Evolutionary conservation across 1,140 invertebrate genomes (phyloP).

Genomic region (Triops longicaudatus): DNA sequence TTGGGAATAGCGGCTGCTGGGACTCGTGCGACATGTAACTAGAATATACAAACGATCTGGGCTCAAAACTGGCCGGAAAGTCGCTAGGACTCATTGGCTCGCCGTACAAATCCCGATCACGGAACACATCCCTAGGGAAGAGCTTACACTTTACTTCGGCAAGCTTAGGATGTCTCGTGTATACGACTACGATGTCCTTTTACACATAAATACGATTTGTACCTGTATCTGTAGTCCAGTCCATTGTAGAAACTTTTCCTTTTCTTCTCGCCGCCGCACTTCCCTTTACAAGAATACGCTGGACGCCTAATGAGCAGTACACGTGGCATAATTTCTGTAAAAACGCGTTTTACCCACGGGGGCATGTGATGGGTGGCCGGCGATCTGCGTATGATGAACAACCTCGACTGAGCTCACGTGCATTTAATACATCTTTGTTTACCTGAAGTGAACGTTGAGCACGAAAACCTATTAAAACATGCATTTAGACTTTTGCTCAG

Average conservation of each 20-base stretch:
- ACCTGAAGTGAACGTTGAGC: constrained; percentile 96
- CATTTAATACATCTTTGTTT: constrained; percentile 38
- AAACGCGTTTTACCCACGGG: constrained; percentile 74
- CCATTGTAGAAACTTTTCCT: constrained; percentile 28
- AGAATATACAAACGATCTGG: constrained; percentile 22
- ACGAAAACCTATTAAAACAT: constrained; percentile 55
- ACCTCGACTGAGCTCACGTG: too few relatives aligned
- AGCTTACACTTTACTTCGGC: neutral
- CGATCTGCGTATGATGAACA: constrained; percentile 53
- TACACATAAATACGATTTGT: neutral
- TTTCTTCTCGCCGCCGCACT: constrained; percentile 24
- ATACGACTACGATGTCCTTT: neutral
- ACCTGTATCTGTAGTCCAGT: constrained; percentile 16
- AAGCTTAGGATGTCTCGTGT: neutral
- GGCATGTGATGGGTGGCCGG: constrained; percentile 96
- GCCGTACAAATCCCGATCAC: constrained; percentile 18
- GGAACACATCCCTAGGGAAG: constrained; percentile 6
- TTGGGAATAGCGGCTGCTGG: constrained; percentile 23
- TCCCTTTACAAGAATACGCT: constrained; percentile 44
- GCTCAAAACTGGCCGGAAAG: constrained; percentile 24
- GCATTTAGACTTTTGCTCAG: neutral
- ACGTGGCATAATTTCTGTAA: constrained; percentile 79
- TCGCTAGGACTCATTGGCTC: constrained; percentile 25
- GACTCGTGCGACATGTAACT: constrained; percentile 19
- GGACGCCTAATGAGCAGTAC: constrained; percentile 79